Evolutionary conservation across 2,113 vertebrate species (phyloP), one percentile per base, ranked within the genome.

Genomic region (Sitta europaea): DNA sequence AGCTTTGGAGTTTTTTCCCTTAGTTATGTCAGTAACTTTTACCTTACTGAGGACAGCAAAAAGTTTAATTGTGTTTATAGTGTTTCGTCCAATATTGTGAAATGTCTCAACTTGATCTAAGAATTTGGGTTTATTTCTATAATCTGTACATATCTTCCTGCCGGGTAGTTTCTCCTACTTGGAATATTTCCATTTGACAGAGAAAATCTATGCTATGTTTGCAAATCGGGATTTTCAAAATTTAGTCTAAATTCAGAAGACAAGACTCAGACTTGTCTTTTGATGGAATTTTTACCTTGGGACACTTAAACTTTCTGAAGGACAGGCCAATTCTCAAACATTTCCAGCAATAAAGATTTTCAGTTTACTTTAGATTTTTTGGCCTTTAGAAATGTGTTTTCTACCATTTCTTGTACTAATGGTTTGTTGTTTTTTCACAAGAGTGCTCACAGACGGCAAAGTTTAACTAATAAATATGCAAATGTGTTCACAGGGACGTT

Each of bases 391-490:
- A 91, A 74, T 47, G 22, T 94, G 63, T 38, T 91, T 94, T 92
- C 33, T 84, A 6, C 36, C 53, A 23, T 91, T 48, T 88, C 83
- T 78, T 78, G 25, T n/a, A 21, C 31, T 87, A 89, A 92, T 61
- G 76, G 76, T 80, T 92, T 76, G 66, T 71, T 86, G 54, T n/a
- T 71, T 94, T 86, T 94, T 67, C 91, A 86, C 63, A 63, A 58
- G 63, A 88, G 33, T 68, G 74, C 45, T 87, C 29, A 38, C 57
- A 87, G 80, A 81, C 59, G 50, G 48, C 76, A 81, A 97, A 94
- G 61, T 94, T 92, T 63, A 89, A 40, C 80, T 96, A 81, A 89
- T 91, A 91, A 88, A 84, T 35, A 89, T 78, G 80, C 61, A 94
- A 91, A 94, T 81, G 53, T 81, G 83, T 72, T 96, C 84, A 75